phyloP scores from a whole-genome alignment of 2,888 invertebrate species.

The Drosophila dives region DNA sequence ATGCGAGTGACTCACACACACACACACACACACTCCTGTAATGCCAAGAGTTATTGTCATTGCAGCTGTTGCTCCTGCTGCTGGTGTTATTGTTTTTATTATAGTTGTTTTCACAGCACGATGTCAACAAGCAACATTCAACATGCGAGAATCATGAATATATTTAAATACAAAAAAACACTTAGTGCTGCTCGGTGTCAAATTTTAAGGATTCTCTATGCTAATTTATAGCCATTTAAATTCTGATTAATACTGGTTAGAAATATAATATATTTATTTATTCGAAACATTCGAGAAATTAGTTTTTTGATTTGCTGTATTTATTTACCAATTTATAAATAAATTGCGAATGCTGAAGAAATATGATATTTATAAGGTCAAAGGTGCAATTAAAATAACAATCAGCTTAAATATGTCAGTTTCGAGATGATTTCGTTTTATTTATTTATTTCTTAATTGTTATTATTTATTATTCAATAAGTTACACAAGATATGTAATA shows the following conservation, averaged over 20 bases:
- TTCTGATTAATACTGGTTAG: constrained; percentile 2
- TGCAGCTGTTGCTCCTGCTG: constrained; percentile 73
- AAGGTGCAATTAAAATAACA: not conserved
- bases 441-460: too few species aligned
- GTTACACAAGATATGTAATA: too few species aligned
- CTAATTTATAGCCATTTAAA: constrained; percentile 28
- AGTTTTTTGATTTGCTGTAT: not conserved
- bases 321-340: not conserved
- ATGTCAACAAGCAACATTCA: constrained; percentile 62
- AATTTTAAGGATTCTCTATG: constrained; percentile 21
- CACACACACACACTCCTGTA: constrained; percentile 12
- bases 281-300: too few species aligned
- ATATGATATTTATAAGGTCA: not conserved
- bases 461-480: too few species aligned
- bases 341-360: too few species aligned
- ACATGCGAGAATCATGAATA: constrained; percentile 61
- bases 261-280: too few species aligned
- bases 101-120: constrained; percentile 58
- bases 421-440: too few species aligned
- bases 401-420: not conserved
- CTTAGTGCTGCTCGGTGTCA: constrained; percentile 23
- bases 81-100: constrained; percentile 66
- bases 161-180: constrained; percentile 65
- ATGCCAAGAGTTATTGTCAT: constrained; percentile 70
- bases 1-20: constrained; percentile 13